Base-by-base conservation (phyloP, 1,140 invertebrate species). In the Apolygus lucorum region DNA sequence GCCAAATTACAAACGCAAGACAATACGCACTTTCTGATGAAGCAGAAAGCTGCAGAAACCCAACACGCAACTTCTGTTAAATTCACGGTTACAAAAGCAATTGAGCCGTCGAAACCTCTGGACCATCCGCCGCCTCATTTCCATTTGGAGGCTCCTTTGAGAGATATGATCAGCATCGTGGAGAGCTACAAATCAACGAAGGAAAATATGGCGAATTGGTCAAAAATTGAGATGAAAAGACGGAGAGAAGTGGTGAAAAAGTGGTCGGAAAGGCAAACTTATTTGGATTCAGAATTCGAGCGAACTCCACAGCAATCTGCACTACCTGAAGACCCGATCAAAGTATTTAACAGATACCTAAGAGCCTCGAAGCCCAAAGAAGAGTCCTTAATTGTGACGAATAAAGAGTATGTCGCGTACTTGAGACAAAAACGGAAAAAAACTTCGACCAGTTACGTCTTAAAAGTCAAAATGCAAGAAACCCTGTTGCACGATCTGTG, bases 401-500 rank as follows among this genome's bases (percentile, higher is more conserved):
- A 59, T 24, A 21, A 59, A 11, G 22, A 59, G 22, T 59, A 66
- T 24, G 64, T 66, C 1, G 27, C 13, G 11, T 66, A 29, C 25
- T 21, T 66, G 11, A 66, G 29, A 21, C 27, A 66, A 34, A 66
- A 66, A 42, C n/a, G 29, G 29, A n/a, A 34, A 34, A 66, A 66
- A n/a, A 29, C 25, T 1, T 21, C 25, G 29, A 26, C 64, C 1
- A 66, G 25, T 34, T 14, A 34, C 25, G n/a, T 21, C 2, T 28
- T 66, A 17, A 66, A 42, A 34, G 17, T 21, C n/a, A 66, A 66
- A 66, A 66, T 66, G 64, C 28, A 66, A 17, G 29, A 66, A 2
- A 66, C 26, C 11, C 28, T 66, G 1, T n/a, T 66, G 2, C 64
- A 42, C 28, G 64, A 66, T 21, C n/a, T 66, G 27, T 66, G 64